Evolutionary conservation across 1,140 invertebrate species (phyloP).

Genomic region (Phortica variegata): DNA sequence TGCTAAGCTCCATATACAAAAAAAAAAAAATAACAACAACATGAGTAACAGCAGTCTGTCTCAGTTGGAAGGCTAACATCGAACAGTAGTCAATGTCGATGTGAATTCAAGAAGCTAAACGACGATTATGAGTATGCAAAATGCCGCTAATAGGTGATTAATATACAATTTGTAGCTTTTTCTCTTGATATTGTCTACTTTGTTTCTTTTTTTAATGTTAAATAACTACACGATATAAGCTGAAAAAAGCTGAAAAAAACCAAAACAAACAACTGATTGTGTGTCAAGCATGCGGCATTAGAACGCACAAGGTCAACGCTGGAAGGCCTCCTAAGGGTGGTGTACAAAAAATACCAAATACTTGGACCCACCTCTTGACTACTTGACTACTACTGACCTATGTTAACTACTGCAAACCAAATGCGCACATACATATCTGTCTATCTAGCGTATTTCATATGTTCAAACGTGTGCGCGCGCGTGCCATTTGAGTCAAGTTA

Average conservation of each 20-base stretch:
- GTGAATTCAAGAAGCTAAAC: neutral
- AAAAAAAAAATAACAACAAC: no score
- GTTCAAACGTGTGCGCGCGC: no score
- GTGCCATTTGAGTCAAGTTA: constrained; percentile 18
- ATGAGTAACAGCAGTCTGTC: no score
- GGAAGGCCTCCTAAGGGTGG: constrained; percentile 20
- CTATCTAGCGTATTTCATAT: no score
- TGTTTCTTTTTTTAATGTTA: constrained; percentile 1
- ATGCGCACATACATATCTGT: no score
- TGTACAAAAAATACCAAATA: neutral
- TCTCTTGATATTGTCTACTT: constrained; percentile 5
- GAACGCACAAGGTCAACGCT: constrained; percentile 34
- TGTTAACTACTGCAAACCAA: no score
- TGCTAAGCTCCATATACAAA: no score
- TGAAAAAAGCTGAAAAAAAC: no score
- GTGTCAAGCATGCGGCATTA: constrained; percentile 22
- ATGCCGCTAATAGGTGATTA: constrained; percentile 23
- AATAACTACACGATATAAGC: no score
- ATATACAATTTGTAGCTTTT: constrained; percentile 21
- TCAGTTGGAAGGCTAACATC: neutral
- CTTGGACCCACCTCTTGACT: no score
- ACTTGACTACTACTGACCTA: constrained; percentile 32
- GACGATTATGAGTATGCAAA: constrained; percentile 24
- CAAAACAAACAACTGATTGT: no score
- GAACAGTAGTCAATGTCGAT: neutral